Base-by-base conservation (phyloP, 2,888 invertebrate species). In the Dynastes tityus region DNA sequence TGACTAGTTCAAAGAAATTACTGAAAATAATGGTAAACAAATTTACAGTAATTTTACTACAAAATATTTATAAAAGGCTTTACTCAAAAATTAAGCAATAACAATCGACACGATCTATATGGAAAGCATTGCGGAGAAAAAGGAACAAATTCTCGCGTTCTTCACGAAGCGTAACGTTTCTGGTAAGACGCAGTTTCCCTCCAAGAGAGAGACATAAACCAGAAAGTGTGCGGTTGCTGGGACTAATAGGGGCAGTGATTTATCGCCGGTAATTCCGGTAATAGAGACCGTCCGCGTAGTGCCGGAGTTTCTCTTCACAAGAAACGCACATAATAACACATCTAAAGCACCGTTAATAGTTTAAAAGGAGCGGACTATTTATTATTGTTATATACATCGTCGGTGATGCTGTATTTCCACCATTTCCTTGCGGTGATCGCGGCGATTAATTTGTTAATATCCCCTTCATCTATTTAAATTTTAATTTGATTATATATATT, bases 261-360 rank as follows among this genome's bases (percentile, higher is more conserved):
- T 88, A 88, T 83, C 85, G 82, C 85, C 84, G 86, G 86, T 87
- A 87, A 87, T 87, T 87, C 86, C 84, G 82, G 85, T 85, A 86
- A 87, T 87, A 85, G 86, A 86, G 73, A 61, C 61, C 61, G 73
- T 61, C 29, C 61, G 73, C 55, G 37, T 37, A 27, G 65, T 55
- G 58, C 22, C 22, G 5, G 27, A n/a, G 55, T 74, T 29, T 61
- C 61, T 61, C 45, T 27, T 74, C 73, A 63, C 73, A 61, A 74
- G 40, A 22, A 74, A 27, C 58, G 73, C 73, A 61, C 61, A 63
- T 61, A 74, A 51, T 68, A 58, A 74, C 73, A 73, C 73, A 61
- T 73, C 73, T 73, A 61, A 61, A 61, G 61, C 61, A 73, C 73
- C 58, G 61, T 73, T 73, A 61, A 58, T 73, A 73, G 73, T 73